Base-by-base conservation (phyloP, 2,113 vertebrate species). In the Cebus imitator region DNA sequence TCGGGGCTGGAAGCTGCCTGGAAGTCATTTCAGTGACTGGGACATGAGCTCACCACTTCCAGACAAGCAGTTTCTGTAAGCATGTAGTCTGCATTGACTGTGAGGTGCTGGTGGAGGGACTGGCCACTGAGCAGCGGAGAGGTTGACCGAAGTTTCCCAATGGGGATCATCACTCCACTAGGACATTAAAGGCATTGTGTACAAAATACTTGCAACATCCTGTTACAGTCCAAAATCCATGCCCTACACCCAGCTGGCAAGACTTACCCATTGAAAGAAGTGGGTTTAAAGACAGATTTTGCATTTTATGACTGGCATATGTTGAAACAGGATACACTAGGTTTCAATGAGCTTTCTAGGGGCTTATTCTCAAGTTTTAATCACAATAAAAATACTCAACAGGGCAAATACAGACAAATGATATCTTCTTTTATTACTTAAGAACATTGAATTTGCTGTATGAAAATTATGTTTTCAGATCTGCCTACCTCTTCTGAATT, bases 31-130 rank as follows among this genome's bases (percentile, higher is more conserved):
- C 81, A 68, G 97, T 91, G 90, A 32, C 40, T 91, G 96, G 80
- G 68, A 58, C 73, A 80, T 94, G 96, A 88, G 97, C 95, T 98
- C 97, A 98, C 87, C 96, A 87, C 90, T 97, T 98, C 97, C 96
- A 98, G 50, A 35, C 73, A 27, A 91, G 76, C 40, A 81, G 80
- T 96, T 97, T 98, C 97, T 96, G 43, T 73, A 94, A 94, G 87
- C 17, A 58, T 78, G 5, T 0, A 48, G 40, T 57, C 80, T 79
- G 78, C 52, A n/a, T 52, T 85, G 68, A 96, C 97, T 43, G 97
- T 85, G 82, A 45, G n/a, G 97, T 78, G 89, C 95, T 50, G 27
- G 37, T 79, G 52, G 43, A 72, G 93, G 94, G 83, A 43, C 48
- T 95, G 73, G 73, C 91, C 23, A 0, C 6, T 82, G 73, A 95